phyloP scores from a whole-genome alignment of 2,888 invertebrate species.

The Ischnus inquisitorius region DNA sequence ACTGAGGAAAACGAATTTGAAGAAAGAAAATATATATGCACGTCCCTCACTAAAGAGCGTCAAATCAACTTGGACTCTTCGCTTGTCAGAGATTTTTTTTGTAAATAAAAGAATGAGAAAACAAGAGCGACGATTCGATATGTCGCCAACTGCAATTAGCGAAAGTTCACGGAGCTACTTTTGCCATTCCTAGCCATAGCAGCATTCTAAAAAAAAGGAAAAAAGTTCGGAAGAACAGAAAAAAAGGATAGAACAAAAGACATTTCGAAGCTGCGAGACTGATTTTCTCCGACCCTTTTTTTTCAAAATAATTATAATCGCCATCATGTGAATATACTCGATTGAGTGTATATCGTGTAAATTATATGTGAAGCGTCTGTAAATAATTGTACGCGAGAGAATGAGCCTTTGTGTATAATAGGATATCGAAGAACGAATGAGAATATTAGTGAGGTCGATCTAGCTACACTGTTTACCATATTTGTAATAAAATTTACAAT shows the following conservation, averaged over 20 bases:
- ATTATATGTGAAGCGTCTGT: constrained; percentile 78
- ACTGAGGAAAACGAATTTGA: constrained; percentile 22
- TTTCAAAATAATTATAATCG: constrained; percentile 60
- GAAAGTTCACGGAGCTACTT: constrained; percentile 34
- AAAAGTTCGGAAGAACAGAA: constrained; percentile 50
- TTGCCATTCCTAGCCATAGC: constrained; percentile 74
- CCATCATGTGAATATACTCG: constrained; percentile 75
- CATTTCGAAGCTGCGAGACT: constrained; percentile 79
- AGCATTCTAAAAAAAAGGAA: constrained; percentile 63
- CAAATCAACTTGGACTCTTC: constrained; percentile 20
- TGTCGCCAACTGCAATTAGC: constrained; percentile 1
- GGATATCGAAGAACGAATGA: constrained; percentile 71
- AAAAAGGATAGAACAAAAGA: constrained; percentile 59
- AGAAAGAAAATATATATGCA: background rate
- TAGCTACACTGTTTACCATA: constrained; percentile 79
- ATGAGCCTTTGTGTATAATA: constrained; percentile 75
- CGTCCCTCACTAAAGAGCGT: constrained; percentile 7
- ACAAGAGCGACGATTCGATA: constrained; percentile 7
- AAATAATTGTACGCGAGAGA: constrained; percentile 77
- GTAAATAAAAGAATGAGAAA: constrained; percentile 40
- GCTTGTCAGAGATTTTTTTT: constrained; percentile 2
- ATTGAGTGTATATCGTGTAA: constrained; percentile 73
- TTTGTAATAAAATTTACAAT: constrained; percentile 82
- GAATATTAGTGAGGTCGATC: constrained; percentile 61
- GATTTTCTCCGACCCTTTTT: constrained; percentile 77